Conservation (phyloP, 2,888 invertebrate genomes). For the Campopleginae sp. region DNA sequence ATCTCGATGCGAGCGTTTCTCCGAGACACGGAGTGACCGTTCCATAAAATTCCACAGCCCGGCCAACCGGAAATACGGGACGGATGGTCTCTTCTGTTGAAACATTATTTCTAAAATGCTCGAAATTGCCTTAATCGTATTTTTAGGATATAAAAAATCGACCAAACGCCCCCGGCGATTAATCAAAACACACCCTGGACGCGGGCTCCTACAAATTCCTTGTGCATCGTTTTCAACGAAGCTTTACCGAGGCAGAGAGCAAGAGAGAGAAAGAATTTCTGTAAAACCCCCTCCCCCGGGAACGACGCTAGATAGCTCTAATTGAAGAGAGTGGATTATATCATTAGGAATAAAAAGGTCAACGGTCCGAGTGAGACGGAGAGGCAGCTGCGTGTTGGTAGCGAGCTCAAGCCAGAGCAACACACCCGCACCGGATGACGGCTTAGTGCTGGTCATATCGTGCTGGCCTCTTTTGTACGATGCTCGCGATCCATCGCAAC, state of each 20-base stretch:
- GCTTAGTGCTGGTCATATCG: conserved; percentile 29
- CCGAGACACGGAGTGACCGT: background rate
- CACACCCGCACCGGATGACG: conserved; percentile 50
- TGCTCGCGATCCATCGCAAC: conserved; percentile 20
- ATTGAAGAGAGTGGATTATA: conserved; percentile 40
- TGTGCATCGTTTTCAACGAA: background rate
- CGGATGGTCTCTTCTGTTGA: background rate
- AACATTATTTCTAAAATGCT: background rate
- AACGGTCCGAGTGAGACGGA: conserved; percentile 37
- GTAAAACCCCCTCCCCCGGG: background rate
- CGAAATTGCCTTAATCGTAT: background rate
- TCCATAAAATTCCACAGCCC: background rate
- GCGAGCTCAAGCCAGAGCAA: conserved; percentile 12
- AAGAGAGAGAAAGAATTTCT: background rate
- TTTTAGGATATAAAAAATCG: background rate
- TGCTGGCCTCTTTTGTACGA: conserved; percentile 29
- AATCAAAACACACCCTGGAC: conserved; percentile 5
- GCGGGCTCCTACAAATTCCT: background rate
- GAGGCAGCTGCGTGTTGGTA: conserved; percentile 25
- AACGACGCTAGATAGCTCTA: conserved; percentile 15
- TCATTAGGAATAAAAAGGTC: conserved; percentile 38
- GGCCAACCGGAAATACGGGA: background rate
- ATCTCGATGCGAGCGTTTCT: background rate
- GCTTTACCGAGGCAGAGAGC: background rate
- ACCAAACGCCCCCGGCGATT: background rate